Evolutionary conservation across 2,797 vertebrate species (phyloP).

Genomic region (Schizopygopsis pylzovi): DNA sequence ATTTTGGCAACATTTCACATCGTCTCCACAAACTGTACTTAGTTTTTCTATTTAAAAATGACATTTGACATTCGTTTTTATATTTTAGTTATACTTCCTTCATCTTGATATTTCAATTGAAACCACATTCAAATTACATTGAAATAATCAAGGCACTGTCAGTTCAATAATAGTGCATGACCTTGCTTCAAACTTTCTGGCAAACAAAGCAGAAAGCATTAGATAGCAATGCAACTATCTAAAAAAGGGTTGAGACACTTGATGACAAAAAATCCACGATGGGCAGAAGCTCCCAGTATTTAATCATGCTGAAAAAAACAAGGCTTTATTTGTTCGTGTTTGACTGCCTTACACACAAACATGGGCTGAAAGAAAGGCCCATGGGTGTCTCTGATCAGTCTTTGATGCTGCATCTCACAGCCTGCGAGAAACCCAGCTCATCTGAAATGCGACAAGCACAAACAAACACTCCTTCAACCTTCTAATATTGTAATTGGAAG

Average conservation of each 20-base stretch:
- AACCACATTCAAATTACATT: not conserved
- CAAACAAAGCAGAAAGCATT: not conserved
- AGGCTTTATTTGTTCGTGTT: not conserved
- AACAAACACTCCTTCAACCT: conserved; percentile 15
- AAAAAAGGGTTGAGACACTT: not conserved
- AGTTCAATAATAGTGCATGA: not conserved
- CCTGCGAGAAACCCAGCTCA: conserved; percentile 40
- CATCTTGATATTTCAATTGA: not conserved
- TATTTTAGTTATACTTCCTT: not conserved
- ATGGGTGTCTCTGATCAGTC: conserved; percentile 9
- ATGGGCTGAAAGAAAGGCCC: not conserved
- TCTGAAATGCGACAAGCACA: conserved; percentile 21
- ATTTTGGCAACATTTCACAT: too few relatives aligned
- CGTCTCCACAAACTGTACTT: not conserved
- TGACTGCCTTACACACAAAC: conserved; percentile 18
- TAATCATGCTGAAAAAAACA: conserved; percentile 1
- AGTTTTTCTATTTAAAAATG: not conserved
- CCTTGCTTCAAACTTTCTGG: not conserved
- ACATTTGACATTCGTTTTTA: not conserved
- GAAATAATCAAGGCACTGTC: not conserved
- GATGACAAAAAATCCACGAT: not conserved
- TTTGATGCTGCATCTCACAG: conserved; percentile 29
- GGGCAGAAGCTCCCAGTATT: not conserved
- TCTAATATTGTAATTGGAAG: conserved; percentile 50
- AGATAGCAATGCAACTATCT: not conserved